These are phyloP conservation scores for Laterallus jamaicensis DNA, from an alignment of 2,113 vertebrate genomes.

Conservation along the genomic window DNA sequence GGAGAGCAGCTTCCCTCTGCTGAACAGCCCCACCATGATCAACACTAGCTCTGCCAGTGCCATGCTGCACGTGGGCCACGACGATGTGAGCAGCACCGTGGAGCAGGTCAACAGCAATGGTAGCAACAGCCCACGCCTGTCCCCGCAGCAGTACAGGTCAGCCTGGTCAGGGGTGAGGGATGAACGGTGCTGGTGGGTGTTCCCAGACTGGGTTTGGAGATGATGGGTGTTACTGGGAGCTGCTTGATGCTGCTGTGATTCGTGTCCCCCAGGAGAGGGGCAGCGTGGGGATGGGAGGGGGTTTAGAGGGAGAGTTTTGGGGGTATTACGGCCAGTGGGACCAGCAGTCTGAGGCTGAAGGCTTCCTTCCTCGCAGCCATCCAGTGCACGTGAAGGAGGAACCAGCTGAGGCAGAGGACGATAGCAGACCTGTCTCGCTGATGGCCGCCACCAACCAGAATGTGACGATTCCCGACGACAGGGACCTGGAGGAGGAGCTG, in stretches of 20 bases:
- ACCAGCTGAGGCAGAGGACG: conserved; percentile 91
- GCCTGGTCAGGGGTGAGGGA: not conserved
- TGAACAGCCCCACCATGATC: conserved; percentile 91
- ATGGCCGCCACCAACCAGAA: conserved; percentile 86
- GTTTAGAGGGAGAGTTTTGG: accelerated
- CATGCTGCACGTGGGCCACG: conserved; percentile 94
- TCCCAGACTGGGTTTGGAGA: not conserved
- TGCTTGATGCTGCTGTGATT: not conserved
- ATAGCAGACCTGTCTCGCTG: conserved; percentile 85
- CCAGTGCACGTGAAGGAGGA: conserved; percentile 98
- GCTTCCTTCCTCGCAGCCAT: conserved; percentile 75
- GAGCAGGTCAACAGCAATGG: conserved; percentile 98
- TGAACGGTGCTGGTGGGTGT: not conserved
- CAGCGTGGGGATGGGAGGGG: not conserved
- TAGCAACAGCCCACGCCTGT: conserved; percentile 95
- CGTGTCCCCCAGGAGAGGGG: accelerated
- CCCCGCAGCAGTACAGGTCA: conserved; percentile 96
- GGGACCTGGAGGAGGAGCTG: conserved; percentile 94
- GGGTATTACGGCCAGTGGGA: not conserved
- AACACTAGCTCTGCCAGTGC: conserved; percentile 88
- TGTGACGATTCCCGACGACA: conserved; percentile 88
- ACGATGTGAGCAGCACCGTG: conserved; percentile 94
- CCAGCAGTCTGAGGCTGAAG: not conserved
- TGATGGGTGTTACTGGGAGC: not conserved
- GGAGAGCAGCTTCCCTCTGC: conserved; percentile 93